Evolutionary conservation across 2,888 invertebrate genomes (phyloP), one percentile per base, ranked within the genome.

Genomic region (Spodoptera exigua): DNA sequence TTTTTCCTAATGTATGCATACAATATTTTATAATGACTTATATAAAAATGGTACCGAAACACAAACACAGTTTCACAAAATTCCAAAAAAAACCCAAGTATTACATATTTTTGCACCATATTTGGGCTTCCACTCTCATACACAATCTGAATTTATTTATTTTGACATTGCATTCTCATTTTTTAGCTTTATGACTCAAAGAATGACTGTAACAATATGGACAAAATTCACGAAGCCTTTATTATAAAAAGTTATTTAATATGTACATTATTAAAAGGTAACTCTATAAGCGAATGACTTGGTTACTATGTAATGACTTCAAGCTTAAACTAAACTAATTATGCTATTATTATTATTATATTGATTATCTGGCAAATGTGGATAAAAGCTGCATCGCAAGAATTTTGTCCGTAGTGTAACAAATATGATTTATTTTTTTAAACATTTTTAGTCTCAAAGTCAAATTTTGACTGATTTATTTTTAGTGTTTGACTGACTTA

Each of bases 251-350:
- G 47, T 48, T 18, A 27, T 27, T 27, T 1, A 41, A n/a, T 56
- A 56, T 70, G 14, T 63, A 70, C 57, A 70, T 34, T 56, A 48
- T 0, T 7, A 12, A 44, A 37, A 34, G 18, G 37, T 48, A 35
- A n/a, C n/a, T 4, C 5, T 32, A 32, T 58, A 37, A 18, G 35
- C 27, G 27, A 55, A 12, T 45, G 44, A 27, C 37, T 35, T 16
- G 32, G 46, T 43, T 39, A 43, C 16, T 40, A 51, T 37, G 5
- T 47, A 35, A 47, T 51, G 1, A 13, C 61, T 52, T 45, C 7
- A 55, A 32, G 35, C 46, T 55, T 51, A 9, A 55, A 55, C 51
- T 56, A 69, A 47, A 56, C 39, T 69, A 61, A 40, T 46, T 18
- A 47, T 46, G 41, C 52, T 53, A 52, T 27, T 27, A 0, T 27